Base-by-base conservation (phyloP, 2,888 invertebrate species). In the Tipula vernalis region DNA sequence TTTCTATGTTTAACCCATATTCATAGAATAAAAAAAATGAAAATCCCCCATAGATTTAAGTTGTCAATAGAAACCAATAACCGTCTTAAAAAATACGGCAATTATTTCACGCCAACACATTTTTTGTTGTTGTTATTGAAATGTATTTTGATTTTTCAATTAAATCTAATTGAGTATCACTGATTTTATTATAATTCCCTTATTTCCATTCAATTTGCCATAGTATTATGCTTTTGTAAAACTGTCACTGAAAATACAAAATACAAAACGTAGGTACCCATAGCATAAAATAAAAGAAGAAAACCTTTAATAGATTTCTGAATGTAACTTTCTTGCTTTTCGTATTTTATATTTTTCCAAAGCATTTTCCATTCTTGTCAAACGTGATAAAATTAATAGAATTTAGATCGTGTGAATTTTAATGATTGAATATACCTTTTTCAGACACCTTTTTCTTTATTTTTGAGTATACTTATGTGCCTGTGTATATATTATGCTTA, bases 121-220 rank as follows among this genome's bases (percentile, higher is more conserved):
- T 71, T 18, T 6, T 28, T 71, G 51, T 71, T 28, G 71, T 71
- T 57, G 5, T 57, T 28, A 71, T 71, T 71, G 28, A 71, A 71
- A 71, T 71, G 71, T 71, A 71, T 71, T 71, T 71, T 71, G 71
- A 71, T 71, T 71, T 71, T 71, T 71, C 71, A 71, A 71, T 71
- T 71, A 71, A 71, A 71, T 71, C 71, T 71, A 71, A 71, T 71
- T 71, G 71, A 71, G 71, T 71, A 71, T 71, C 71, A 71, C 71
- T 71, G 71, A 71, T 71, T 71, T 71, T 71, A 71, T 71, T 71
- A 71, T 71, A 71, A 71, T 71, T 71, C 71, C 71, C 71, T 71
- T 71, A 71, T 71, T 71, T 71, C 71, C 71, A 71, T 71, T 71
- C 71, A 71, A 71, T 71, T 71, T 71, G 71, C 71, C 28, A 71